Conservation (phyloP, 2,113 vertebrate genomes). For the Hemichromis elongatus region DNA sequence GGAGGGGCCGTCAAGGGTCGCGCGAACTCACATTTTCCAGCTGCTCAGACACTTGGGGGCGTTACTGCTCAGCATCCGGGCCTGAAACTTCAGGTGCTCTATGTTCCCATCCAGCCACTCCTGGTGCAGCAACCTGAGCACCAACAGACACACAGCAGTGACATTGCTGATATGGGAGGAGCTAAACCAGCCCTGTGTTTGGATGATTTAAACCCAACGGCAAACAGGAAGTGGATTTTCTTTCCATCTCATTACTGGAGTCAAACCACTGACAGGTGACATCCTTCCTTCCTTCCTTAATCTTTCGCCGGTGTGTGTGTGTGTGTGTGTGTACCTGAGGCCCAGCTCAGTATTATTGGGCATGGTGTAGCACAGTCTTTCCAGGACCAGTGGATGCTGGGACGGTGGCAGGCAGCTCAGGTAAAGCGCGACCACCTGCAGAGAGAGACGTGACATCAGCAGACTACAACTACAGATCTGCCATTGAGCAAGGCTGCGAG, state of each 20-base stretch:
- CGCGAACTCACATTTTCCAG: conserved; percentile 90
- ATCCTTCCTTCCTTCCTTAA: not conserved
- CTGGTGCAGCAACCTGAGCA: conserved; percentile 84
- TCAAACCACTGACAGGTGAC: not conserved
- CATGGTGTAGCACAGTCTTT: conserved; percentile 87
- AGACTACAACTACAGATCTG: not conserved
- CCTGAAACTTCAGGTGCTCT: conserved; percentile 91
- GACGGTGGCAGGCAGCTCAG: conserved; percentile 85
- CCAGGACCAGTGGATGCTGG: conserved; percentile 87
- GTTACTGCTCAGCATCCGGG: conserved; percentile 86
- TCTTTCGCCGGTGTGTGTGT: too few relatives aligned
- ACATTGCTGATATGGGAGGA: not conserved
- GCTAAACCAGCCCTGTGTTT: not conserved
- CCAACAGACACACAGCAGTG: conserved; percentile 21
- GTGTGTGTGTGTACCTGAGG: conserved; percentile 78
- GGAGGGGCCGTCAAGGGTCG: not conserved
- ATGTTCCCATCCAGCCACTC: conserved; percentile 88
- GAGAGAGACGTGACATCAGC: not conserved
- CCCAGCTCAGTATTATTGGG: conserved; percentile 88
- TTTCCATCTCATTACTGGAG: not conserved
- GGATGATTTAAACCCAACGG: not conserved
- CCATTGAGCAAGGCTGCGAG: not conserved
- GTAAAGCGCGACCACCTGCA: conserved; percentile 89
- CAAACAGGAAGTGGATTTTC: not conserved
- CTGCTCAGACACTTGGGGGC: conserved; percentile 85